phyloP scores from a whole-genome alignment of 2,113 vertebrate species.

The Leucopsar rothschildi region DNA sequence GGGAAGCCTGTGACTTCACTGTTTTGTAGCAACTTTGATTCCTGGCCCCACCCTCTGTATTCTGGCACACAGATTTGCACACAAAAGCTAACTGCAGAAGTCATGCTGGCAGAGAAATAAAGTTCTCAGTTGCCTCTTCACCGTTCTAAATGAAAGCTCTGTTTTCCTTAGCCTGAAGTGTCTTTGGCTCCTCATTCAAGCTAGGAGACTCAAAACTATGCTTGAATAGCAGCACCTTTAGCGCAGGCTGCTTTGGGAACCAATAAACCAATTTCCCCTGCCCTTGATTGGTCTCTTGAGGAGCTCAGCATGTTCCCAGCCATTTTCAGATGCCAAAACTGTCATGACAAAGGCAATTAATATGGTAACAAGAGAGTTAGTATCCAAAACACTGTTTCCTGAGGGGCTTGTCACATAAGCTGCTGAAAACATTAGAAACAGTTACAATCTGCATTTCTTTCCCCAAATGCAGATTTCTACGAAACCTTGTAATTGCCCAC shows the following conservation, averaged over 20 bases:
- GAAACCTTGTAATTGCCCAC: conserved; percentile 40
- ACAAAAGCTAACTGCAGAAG: conserved; percentile 46
- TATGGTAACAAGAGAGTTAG: conserved; percentile 79
- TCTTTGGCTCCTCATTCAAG: conserved; percentile 57
- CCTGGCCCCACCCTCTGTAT: neutral
- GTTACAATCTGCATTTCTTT: conserved; percentile 64
- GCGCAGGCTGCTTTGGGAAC: conserved; percentile 43
- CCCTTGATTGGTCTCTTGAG: conserved; percentile 71
- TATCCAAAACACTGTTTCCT: conserved; percentile 75
- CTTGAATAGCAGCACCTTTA: conserved; percentile 60
- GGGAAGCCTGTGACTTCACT: neutral
- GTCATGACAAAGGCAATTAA: conserved; percentile 80
- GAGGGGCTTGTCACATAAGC: conserved; percentile 75
- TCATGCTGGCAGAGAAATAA: conserved; percentile 41
- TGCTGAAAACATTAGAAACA: conserved; percentile 64
- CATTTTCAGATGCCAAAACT: conserved; percentile 76
- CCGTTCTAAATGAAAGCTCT: conserved; percentile 33
- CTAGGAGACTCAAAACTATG: conserved; percentile 27
- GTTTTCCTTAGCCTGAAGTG: conserved; percentile 57
- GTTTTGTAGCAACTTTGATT: conserved; percentile 31
- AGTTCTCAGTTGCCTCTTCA: neutral
- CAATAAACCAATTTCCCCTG: conserved; percentile 63
- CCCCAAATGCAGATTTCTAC: conserved; percentile 41
- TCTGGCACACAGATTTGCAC: conserved; percentile 1
- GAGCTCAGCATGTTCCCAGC: conserved; percentile 68